Conservation (phyloP, 2,797 vertebrate genomes). For the Gallirallus australis region DNA sequence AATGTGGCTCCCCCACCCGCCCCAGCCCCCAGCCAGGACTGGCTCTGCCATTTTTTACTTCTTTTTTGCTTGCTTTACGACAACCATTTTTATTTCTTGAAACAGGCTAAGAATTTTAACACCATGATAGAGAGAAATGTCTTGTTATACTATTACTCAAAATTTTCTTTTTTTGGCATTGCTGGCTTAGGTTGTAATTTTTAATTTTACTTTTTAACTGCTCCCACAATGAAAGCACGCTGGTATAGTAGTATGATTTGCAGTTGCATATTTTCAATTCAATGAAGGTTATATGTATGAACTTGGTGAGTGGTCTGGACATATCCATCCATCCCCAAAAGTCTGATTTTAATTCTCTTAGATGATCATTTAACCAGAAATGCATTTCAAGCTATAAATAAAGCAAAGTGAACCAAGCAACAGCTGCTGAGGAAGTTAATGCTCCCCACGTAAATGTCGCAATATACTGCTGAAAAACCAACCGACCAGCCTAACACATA, state of each 20-base stretch:
- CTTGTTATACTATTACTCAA: neutral
- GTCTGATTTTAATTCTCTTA: constrained; percentile 53
- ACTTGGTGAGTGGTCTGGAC: constrained; percentile 3
- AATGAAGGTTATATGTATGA: neutral
- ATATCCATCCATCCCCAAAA: constrained; percentile 19
- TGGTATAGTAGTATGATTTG: neutral
- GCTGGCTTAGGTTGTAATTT: constrained; percentile 15
- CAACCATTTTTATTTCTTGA: neutral
- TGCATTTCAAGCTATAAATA: constrained; percentile 41
- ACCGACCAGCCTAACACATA: neutral
- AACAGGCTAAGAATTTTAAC: neutral
- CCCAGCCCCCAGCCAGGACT: accelerated
- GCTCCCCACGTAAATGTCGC: constrained; percentile 20
- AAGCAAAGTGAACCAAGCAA: constrained; percentile 29
- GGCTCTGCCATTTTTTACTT: neutral
- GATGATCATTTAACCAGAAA: constrained; percentile 56
- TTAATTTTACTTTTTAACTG: constrained; percentile 28
- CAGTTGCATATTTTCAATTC: constrained; percentile 5
- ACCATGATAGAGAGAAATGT: neutral
- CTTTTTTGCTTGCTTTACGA: neutral
- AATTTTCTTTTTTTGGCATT: constrained; percentile 1
- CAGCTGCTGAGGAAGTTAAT: constrained; percentile 61
- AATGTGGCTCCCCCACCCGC: neutral
- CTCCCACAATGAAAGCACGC: neutral
- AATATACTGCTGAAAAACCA: constrained; percentile 43